phyloP scores from a whole-genome alignment of 1,140 invertebrate genomes.

The Drosophila albomicans region DNA sequence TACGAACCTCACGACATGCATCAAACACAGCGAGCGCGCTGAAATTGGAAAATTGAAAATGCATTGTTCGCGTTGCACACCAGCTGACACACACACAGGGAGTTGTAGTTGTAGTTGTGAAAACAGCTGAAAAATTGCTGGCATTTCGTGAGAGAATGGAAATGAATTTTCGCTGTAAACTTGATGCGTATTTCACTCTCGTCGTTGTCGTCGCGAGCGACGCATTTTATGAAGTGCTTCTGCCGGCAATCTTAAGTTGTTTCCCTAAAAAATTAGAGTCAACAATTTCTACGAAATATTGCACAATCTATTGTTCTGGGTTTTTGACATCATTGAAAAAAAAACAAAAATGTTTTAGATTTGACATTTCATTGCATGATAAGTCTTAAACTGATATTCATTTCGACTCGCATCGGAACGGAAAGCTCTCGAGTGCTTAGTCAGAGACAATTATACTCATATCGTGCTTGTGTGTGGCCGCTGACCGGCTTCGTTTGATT shows the following conservation, averaged over 20 bases:
- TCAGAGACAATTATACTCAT: constrained; percentile 18
- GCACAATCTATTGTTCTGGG: constrained; percentile 20
- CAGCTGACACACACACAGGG: neutral
- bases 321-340: neutral
- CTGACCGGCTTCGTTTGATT: constrained; percentile 30
- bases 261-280: constrained; percentile 14
- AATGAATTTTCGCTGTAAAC: constrained; percentile 35
- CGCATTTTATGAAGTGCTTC: constrained; percentile 25
- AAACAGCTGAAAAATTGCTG: constrained; percentile 28
- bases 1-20: constrained; percentile 32
- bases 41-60: constrained; percentile 57
- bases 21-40: constrained; percentile 34
- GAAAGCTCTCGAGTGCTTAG: constrained; percentile 46
- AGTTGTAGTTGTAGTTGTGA: neutral
- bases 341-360: neutral
- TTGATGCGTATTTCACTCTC: constrained; percentile 18
- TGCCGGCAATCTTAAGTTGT: neutral
- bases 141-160: constrained; percentile 35
- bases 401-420: constrained; percentile 9
- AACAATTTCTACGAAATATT: constrained; percentile 14
- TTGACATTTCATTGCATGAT: constrained; percentile 9
- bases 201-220: constrained; percentile 7
- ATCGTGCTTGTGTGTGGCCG: constrained; percentile 2
- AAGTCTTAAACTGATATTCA: neutral
- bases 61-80: constrained; percentile 27